Conservation (phyloP, 2,888 invertebrate species). For the Matsumyia berberina region DNA sequence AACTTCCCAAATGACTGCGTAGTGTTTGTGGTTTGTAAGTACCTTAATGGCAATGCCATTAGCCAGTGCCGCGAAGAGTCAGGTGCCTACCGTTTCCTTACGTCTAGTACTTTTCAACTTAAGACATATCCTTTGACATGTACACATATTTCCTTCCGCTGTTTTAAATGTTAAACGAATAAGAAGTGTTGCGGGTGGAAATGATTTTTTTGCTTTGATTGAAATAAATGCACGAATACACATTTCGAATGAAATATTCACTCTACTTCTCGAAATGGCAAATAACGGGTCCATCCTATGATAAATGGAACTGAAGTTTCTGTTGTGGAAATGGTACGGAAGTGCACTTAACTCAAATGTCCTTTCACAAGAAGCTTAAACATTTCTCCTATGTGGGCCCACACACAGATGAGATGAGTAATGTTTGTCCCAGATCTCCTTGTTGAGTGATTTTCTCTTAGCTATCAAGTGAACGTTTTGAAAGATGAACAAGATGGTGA, state of each 20-base stretch:
- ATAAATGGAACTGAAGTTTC: constrained; percentile 54
- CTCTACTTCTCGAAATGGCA: constrained; percentile 47
- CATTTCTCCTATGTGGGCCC: constrained; percentile 25
- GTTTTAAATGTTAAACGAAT: constrained; percentile 23
- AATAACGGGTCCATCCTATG: constrained; percentile 31
- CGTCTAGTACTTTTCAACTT: constrained; percentile 43
- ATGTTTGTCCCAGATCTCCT: constrained; percentile 35
- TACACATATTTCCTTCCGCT: neutral
- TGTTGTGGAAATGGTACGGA: constrained; percentile 46
- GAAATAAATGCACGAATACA: constrained; percentile 64
- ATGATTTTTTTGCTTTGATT: constrained; percentile 47
- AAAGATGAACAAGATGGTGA: constrained; percentile 4
- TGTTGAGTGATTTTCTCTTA: constrained; percentile 35
- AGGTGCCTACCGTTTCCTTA: constrained; percentile 51
- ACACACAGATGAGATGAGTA: constrained; percentile 53
- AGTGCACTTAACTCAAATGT: constrained; percentile 65
- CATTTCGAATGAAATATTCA: constrained; percentile 67
- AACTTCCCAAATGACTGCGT: constrained; percentile 49
- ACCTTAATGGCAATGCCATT: constrained; percentile 70
- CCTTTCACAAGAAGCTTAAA: constrained; percentile 47
- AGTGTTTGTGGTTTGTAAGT: constrained; percentile 63
- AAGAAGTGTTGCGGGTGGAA: constrained; percentile 28
- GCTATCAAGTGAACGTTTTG: constrained; percentile 11
- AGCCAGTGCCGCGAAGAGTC: constrained; percentile 59
- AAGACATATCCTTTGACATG: constrained; percentile 3